These are phyloP conservation scores for Tyto alba DNA, from an alignment of 2,113 vertebrate genomes.

Conservation along the genomic window DNA sequence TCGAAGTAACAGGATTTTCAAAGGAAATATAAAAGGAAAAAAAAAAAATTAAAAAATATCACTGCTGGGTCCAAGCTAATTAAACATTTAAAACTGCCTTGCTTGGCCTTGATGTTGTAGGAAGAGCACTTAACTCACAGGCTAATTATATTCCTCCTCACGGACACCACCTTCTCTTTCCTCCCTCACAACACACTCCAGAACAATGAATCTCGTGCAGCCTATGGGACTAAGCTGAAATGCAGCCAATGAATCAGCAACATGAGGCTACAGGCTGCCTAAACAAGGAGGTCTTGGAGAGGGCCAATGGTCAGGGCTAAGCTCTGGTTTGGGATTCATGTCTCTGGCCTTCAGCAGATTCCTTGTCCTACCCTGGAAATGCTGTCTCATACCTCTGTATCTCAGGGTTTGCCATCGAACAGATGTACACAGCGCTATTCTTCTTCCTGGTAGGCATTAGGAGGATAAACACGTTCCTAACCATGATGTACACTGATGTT, in stretches of 20 bases:
- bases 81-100: not conserved
- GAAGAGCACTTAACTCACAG: not conserved
- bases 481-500: not conserved
- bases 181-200: not conserved
- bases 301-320: not conserved
- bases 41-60: not conserved
- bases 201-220: accelerated
- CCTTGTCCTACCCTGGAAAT: not conserved
- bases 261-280: accelerated
- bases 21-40: not conserved
- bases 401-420: not conserved
- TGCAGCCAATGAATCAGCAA: no score
- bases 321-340: not conserved
- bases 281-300: not conserved
- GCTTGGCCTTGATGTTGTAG: not conserved
- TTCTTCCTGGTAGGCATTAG: accelerated
- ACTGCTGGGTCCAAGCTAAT: not conserved
- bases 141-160: not conserved
- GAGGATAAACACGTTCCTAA: not conserved
- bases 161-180: accelerated
- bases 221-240: not conserved
- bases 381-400: not conserved
- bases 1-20: not conserved
- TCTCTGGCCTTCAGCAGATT: not conserved
- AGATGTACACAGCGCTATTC: not conserved